phyloP scores from a whole-genome alignment of 2,113 vertebrate genomes.

The Sylvia atricapilla region DNA sequence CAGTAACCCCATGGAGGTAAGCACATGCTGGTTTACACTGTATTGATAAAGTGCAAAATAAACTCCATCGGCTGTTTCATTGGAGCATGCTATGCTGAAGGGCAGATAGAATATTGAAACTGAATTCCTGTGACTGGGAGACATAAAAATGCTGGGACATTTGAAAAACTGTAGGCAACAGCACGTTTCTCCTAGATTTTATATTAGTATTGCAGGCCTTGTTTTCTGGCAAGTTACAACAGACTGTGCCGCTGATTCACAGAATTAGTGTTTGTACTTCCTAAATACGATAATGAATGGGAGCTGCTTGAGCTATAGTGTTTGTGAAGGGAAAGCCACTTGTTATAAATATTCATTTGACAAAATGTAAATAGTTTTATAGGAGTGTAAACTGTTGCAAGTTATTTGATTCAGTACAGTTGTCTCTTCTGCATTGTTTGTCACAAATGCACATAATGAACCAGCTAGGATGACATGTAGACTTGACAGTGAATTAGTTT shows the following conservation, averaged over 20 bases:
- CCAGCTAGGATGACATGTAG: slow-evolving; percentile 47
- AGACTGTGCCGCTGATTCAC: not conserved
- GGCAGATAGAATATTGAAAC: slow-evolving; percentile 14
- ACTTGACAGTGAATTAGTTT: slow-evolving; percentile 59
- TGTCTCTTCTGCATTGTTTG: slow-evolving; percentile 68
- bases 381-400: slow-evolving; percentile 69
- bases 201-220: not conserved
- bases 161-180: slow-evolving; percentile 2
- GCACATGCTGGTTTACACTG: slow-evolving; percentile 74
- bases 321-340: slow-evolving; percentile 65
- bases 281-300: slow-evolving; percentile 22
- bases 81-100: slow-evolving; percentile 61
- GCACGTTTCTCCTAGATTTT: not conserved
- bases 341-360: slow-evolving; percentile 78
- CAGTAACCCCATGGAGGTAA: slow-evolving; percentile 71
- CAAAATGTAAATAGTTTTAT: slow-evolving; percentile 76
- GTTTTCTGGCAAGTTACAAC: not conserved
- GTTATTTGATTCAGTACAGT: slow-evolving; percentile 70
- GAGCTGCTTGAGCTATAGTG: slow-evolving; percentile 45
- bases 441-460: slow-evolving; percentile 72
- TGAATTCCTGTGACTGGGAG: not conserved
- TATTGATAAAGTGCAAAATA: slow-evolving; percentile 72
- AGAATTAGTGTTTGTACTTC: slow-evolving; percentile 38
- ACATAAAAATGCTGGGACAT: slow-evolving; percentile 6
- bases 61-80: slow-evolving; percentile 69